Conservation (phyloP, 2,113 vertebrate species). For the Naja naja region DNA sequence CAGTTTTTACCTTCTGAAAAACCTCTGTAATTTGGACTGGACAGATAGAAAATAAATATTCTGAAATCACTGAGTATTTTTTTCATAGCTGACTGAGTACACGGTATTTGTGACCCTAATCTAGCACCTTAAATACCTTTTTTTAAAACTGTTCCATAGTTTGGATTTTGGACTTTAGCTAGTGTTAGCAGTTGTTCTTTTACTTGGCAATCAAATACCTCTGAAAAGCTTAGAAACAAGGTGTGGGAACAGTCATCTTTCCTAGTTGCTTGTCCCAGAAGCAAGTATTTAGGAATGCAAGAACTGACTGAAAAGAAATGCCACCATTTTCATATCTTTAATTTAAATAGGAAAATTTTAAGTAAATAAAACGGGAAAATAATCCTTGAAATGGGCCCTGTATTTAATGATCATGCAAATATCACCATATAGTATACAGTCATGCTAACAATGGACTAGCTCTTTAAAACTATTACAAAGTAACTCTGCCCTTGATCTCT, state of each 20-base stretch:
- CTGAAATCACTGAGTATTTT: neutral
- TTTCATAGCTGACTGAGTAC: neutral
- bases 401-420: neutral
- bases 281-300: neutral
- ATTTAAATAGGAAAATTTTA: neutral
- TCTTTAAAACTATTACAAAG: neutral
- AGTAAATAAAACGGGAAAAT: neutral
- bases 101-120: neutral
- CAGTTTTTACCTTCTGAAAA: neutral
- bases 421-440: neutral
- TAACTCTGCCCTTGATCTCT: neutral
- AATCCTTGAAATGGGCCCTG: neutral
- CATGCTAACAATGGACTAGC: neutral
- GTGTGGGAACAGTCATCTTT: neutral
- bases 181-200: neutral
- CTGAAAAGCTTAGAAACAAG: neutral
- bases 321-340: neutral
- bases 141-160: neutral
- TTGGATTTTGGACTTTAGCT: neutral
- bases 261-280: neutral
- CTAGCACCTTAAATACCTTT: neutral
- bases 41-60: neutral
- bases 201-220: neutral
- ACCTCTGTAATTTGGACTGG: neutral
- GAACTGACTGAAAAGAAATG: neutral